phyloP scores from a whole-genome alignment of 2,888 invertebrate genomes.

The Aphodius granarius region DNA sequence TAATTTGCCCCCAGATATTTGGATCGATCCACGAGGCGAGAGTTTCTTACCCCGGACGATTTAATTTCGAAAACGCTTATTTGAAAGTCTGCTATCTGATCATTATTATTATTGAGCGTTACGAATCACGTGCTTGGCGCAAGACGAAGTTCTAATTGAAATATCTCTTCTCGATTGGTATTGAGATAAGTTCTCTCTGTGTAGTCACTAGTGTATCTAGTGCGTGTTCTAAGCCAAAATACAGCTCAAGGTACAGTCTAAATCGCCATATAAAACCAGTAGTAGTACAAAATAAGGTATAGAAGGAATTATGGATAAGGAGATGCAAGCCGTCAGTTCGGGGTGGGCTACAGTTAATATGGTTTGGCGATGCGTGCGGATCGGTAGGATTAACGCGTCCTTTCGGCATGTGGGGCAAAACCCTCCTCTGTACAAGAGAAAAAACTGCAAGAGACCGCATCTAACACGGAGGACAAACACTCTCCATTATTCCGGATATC shows the following conservation, averaged over 20 bases:
- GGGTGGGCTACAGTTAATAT: conserved; percentile 33
- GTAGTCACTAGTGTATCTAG: no score
- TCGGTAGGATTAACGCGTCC: conserved; percentile 31
- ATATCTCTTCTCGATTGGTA: not conserved
- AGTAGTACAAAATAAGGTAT: no score
- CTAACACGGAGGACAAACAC: conserved; percentile 38
- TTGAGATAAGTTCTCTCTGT: not conserved
- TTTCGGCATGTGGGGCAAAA: conserved; percentile 32
- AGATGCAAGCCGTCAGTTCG: conserved; percentile 12
- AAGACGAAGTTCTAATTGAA: not conserved
- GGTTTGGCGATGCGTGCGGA: conserved; percentile 35
- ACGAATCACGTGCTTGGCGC: not conserved
- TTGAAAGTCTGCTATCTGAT: not conserved
- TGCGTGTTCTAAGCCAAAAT: no score
- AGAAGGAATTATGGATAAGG: no score
- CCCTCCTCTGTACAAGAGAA: conserved; percentile 29
- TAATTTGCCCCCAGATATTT: conserved; percentile 24
- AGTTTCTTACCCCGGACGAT: not conserved
- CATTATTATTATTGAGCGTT: not conserved
- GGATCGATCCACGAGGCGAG: conserved; percentile 15
- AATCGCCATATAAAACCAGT: no score
- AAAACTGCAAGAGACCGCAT: conserved; percentile 36
- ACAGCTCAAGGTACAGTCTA: no score
- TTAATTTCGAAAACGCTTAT: conserved; percentile 14
- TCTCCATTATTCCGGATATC: not conserved